These are phyloP conservation scores for Siniperca chuatsi DNA, from an alignment of 2,113 vertebrate species.

Conservation along the genomic window DNA sequence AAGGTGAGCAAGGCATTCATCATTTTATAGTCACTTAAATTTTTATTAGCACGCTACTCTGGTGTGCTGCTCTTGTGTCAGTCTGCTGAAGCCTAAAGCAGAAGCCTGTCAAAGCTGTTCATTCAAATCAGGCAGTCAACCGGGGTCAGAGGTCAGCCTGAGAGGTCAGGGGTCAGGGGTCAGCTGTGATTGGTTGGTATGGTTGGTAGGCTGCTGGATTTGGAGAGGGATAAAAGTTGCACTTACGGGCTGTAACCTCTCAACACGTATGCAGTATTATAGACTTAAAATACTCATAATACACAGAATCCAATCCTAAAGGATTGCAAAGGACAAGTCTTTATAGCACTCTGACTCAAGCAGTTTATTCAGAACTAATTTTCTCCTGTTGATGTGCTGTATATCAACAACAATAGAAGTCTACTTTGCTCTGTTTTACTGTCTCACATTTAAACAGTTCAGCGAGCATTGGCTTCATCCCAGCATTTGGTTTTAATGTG, in stretches of 20 bases:
- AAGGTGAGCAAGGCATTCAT: background rate
- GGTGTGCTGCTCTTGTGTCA: constrained; percentile 6
- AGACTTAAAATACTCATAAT: background rate
- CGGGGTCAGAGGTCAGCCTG: constrained; percentile 46
- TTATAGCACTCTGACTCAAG: background rate
- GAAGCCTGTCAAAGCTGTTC: constrained; percentile 46
- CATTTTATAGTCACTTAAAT: background rate
- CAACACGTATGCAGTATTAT: background rate
- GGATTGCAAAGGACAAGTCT: background rate
- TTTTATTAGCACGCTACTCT: constrained; percentile 2
- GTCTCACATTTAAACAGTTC: constrained; percentile 20
- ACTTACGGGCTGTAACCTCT: background rate
- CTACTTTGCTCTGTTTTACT: constrained; percentile 26
- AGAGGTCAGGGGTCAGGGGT: constrained; percentile 45
- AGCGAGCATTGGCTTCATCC: background rate
- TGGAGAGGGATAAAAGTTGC: constrained; percentile 12
- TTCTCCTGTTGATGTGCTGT: background rate
- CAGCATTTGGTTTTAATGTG: constrained; percentile 43
- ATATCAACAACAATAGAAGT: constrained; percentile 37
- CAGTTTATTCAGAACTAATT: constrained; percentile 14
- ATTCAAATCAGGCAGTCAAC: constrained; percentile 45
- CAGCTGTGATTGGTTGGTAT: constrained; percentile 18
- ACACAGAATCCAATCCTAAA: background rate
- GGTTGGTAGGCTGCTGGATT: constrained; percentile 25
- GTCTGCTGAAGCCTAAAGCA: constrained; percentile 22